phyloP scores from a whole-genome alignment of 2,888 invertebrate genomes.

The Timema cristinae region DNA sequence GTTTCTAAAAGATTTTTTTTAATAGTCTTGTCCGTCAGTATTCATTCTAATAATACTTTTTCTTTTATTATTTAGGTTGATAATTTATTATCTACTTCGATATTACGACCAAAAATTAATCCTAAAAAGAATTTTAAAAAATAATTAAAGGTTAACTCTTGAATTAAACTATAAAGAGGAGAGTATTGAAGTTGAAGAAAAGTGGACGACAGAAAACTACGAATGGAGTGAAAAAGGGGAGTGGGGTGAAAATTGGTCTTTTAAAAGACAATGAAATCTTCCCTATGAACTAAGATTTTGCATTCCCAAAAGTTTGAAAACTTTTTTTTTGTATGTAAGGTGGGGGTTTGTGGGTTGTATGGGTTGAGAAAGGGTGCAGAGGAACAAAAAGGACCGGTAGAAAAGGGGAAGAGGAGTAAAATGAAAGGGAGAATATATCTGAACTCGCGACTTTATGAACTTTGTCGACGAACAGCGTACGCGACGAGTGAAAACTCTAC shows the following conservation, averaged over 20 bases:
- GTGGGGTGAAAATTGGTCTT: conserved; percentile 5
- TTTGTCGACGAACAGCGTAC: conserved; percentile 10
- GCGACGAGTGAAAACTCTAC: conserved; percentile 13
- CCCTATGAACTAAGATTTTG: conserved; percentile 8
- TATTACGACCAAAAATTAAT: too few relatives aligned
- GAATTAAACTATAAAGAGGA: neutral
- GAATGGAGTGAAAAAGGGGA: neutral
- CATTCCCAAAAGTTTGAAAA: conserved; percentile 11
- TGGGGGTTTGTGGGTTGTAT: neutral
- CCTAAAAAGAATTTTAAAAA: too few relatives aligned
- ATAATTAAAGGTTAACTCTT: too few relatives aligned
- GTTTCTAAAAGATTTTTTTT: too few relatives aligned
- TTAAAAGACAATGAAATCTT: conserved; percentile 17
- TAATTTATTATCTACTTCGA: too few relatives aligned
- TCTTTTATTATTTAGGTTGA: too few relatives aligned
- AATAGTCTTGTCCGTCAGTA: too few relatives aligned
- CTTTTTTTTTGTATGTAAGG: neutral
- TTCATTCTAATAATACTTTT: too few relatives aligned
- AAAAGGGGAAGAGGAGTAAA: too few relatives aligned
- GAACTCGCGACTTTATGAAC: conserved; percentile 16
- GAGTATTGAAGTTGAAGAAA: neutral
- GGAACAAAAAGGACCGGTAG: too few relatives aligned
- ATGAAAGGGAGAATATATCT: neutral
- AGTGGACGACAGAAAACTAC: neutral
- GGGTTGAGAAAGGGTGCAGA: neutral